Percentiles rank a stretch among this genome's conserved stretches.
phyloP scores from a whole-genome alignment of 2,113 vertebrate species.

The Leptosomus discolor region DNA sequence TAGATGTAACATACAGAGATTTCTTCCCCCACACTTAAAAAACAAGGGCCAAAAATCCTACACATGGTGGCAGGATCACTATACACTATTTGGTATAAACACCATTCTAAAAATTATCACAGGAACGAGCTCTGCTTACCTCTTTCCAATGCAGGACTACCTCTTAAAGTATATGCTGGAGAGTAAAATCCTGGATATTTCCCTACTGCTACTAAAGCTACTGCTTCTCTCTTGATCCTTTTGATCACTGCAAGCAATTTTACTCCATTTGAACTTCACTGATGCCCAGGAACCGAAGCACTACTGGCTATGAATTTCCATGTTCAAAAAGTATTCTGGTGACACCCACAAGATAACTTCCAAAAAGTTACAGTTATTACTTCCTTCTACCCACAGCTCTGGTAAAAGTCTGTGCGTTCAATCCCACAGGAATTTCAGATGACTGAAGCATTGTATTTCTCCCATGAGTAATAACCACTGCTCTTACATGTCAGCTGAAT shows the following conservation, averaged over 20 bases:
- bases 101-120: background rate
- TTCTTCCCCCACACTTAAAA: background rate
- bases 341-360: background rate
- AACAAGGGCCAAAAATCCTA: background rate
- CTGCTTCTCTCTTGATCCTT: background rate
- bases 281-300: background rate
- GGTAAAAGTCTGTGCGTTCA: background rate
- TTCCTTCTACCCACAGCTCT: background rate
- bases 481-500: background rate
- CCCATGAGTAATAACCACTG: background rate
- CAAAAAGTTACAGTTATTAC: background rate
- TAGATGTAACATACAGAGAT: background rate
- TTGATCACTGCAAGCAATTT: background rate
- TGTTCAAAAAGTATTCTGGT: background rate
- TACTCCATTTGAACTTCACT: background rate
- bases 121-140: background rate
- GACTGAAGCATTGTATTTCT: slow-evolving; percentile 20
- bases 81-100: background rate
- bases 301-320: background rate
- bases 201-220: background rate
- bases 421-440: slow-evolving; percentile 9
- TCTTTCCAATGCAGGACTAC: background rate
- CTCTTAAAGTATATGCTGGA: background rate
- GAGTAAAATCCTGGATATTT: background rate
- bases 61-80: background rate